phyloP scores from a whole-genome alignment of 2,888 invertebrate genomes.

The Luperina testacea region DNA sequence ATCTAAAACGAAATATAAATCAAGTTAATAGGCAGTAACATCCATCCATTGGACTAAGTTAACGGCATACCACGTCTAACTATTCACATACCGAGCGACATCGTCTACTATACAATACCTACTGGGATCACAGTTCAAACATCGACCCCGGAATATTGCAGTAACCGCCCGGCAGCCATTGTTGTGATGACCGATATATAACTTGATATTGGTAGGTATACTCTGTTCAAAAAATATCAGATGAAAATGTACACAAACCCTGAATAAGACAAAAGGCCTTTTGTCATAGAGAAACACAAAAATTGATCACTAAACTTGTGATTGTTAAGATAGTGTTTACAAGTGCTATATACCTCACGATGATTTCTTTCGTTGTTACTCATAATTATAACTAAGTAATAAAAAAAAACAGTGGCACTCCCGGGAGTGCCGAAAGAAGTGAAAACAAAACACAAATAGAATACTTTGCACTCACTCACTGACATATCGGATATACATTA shows the following conservation, averaged over 20 bases:
- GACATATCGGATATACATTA: no score
- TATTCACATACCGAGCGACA: conserved; percentile 16
- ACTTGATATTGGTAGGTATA: background rate
- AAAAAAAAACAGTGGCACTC: no score
- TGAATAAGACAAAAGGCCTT: background rate
- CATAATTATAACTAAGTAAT: background rate
- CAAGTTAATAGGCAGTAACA: conserved; percentile 23
- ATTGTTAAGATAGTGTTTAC: background rate
- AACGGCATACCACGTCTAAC: conserved; percentile 14
- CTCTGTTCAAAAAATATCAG: background rate
- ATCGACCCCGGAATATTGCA: conserved; percentile 14
- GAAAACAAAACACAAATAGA: no score
- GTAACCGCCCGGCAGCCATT: background rate
- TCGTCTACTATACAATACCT: background rate
- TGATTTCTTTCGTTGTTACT: background rate
- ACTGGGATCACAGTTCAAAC: conserved; percentile 32
- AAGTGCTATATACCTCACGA: background rate
- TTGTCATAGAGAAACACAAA: no score
- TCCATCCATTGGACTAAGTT: conserved; percentile 12
- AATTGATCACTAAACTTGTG: no score
- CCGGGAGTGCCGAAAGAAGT: no score
- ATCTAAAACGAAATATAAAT: conserved; percentile 1
- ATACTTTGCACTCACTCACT: no score
- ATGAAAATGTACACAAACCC: background rate
- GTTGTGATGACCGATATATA: background rate